Evolutionary conservation across 1,140 invertebrate species (phyloP), one percentile per base, ranked within the genome.

Genomic region (Intoshia linei): DNA sequence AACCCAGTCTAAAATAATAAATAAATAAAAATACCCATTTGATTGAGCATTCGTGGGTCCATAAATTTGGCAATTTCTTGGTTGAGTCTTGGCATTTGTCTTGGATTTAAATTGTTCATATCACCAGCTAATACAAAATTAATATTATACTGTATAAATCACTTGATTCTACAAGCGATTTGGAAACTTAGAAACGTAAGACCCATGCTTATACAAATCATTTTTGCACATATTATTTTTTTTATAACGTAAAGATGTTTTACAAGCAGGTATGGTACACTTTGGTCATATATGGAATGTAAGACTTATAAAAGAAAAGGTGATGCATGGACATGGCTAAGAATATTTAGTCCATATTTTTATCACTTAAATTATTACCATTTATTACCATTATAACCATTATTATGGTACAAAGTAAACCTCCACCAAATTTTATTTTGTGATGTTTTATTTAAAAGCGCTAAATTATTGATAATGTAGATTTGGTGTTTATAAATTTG

Each of bases 1-100:
- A 38, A 29, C 11, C 15, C 20, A 13, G 11, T 17, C n/a, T 30
- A 22, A 30, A 38, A 15, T 19, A 37, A 20, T 5, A 10, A 37
- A 38, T 15, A 31, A 14, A 34, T 17, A 18, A 25, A 46, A 55
- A 50, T 52, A 71, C 72, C 73, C 71, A 76, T 76, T 63, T 79
- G 73, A 48, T 92, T 81, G 29, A 98, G 62, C 37, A 98, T 76
- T 44, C 79, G 63, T 0, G 90, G 87, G 63, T 98, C 87, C 72
- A 98, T 98, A 79, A 95, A 92, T 55, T 83, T 87, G 4, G 87
- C 83, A 79, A 98, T 95, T 61, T 95, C 83, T 61, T 92, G 81
- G 61, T 95, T 95, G 0, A 99, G 62, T 62, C 92, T 90, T 1
- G 75, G 73, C 79, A 98, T 95, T 65, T 98, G 87, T 19, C 69